phyloP scores from a whole-genome alignment of 92 coral and sea anemone species.

The Porites lobata region DNA sequence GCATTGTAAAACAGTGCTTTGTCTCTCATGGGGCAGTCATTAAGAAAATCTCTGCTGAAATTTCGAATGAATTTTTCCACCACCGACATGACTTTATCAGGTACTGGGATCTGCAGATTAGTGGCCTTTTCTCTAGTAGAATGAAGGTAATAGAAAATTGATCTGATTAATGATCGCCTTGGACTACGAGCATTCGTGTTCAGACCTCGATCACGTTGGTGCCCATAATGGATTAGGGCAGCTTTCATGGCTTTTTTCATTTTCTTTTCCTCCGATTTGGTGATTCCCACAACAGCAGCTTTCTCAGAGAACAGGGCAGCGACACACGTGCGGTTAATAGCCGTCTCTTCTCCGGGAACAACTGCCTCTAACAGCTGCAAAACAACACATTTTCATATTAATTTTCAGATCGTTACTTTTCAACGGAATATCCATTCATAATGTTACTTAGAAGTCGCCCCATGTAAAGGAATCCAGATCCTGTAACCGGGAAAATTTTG shows the following conservation, averaged over 20 bases:
- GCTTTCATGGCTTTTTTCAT: slow-evolving; percentile 14
- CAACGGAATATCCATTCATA: neutral
- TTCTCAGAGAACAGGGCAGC: slow-evolving; percentile 51
- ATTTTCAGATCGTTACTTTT: neutral
- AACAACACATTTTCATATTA: neutral
- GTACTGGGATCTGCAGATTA: slow-evolving; percentile 19
- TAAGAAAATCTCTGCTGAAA: slow-evolving; percentile 11
- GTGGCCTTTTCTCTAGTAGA: slow-evolving; percentile 25
- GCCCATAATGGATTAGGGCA: slow-evolving; percentile 17
- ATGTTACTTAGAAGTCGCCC: no score
- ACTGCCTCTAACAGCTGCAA: slow-evolving; percentile 32
- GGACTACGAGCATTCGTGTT: slow-evolving; percentile 38
- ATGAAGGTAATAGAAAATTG: slow-evolving; percentile 15
- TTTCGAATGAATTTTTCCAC: neutral
- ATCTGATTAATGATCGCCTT: slow-evolving; percentile 13
- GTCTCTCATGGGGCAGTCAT: slow-evolving; percentile 30
- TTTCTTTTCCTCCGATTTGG: neutral
- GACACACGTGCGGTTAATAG: slow-evolving; percentile 29
- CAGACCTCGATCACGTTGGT: slow-evolving; percentile 20
- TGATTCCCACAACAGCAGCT: slow-evolving; percentile 22
- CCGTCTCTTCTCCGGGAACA: slow-evolving; percentile 41
- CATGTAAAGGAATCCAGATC: no score
- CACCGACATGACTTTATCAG: neutral
- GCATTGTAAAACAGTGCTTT: slow-evolving; percentile 41
- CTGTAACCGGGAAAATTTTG: no score